A percentile compares a stretch with the other conserved stretches of the same genome.
Evolutionary conservation across 1,140 invertebrate genomes (phyloP).

Genomic region (Drosophila hydei): DNA sequence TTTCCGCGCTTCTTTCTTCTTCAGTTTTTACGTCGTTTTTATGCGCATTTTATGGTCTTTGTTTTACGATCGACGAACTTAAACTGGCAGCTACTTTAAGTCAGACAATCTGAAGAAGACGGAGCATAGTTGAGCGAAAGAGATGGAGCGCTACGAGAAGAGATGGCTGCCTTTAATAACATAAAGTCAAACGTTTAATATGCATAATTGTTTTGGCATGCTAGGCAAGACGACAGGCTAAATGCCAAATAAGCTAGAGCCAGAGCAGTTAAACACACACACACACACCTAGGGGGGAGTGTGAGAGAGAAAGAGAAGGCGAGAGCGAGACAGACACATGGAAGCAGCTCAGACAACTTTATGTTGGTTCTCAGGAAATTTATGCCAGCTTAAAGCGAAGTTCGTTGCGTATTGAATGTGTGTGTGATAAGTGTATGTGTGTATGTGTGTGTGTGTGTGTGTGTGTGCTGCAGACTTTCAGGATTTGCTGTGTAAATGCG

Average conservation of each 20-base stretch:
- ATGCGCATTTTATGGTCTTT: constrained; percentile 47
- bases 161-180: constrained; percentile 28
- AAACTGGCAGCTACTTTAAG: constrained; percentile 42
- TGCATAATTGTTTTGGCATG: constrained; percentile 73
- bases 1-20: not conserved
- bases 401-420: not conserved
- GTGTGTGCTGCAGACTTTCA: constrained; percentile 34
- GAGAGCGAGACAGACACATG: constrained; percentile 17
- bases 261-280: constrained; percentile 12
- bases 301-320: not conserved
- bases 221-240: constrained; percentile 12
- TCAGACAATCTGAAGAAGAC: not conserved
- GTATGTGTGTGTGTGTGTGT: not conserved
- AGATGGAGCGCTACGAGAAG: not conserved
- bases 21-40: constrained; percentile 32
- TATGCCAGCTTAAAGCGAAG: constrained; percentile 64
- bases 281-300: not conserved
- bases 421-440: constrained; percentile 12
- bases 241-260: constrained; percentile 33
- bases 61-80: constrained; percentile 43
- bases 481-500: constrained; percentile 78
- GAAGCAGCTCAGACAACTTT: constrained; percentile 55
- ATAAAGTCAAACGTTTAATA: constrained; percentile 53
- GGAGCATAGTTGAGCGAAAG: not conserved
- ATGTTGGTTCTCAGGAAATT: constrained; percentile 65